Conservation (phyloP, 2,888 invertebrate species). For the Phlogophora meticulosa region DNA sequence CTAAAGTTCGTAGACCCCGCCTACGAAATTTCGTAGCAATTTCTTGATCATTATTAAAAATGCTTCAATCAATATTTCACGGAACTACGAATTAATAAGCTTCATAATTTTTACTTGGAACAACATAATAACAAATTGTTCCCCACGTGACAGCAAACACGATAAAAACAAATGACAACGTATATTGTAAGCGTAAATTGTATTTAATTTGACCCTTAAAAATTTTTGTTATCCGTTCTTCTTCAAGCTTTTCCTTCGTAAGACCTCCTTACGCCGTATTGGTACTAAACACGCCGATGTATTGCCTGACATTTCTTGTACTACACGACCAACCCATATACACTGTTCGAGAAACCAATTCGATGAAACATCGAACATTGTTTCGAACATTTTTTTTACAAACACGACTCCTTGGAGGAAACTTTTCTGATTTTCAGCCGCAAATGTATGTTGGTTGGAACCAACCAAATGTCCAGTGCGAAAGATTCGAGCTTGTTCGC, state of each 20-base stretch:
- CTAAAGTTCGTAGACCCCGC: too few relatives aligned
- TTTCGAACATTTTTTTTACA: neutral
- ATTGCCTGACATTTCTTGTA: constrained; percentile 30
- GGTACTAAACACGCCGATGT: constrained; percentile 29
- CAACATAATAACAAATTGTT: neutral
- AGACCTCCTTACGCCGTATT: constrained; percentile 15
- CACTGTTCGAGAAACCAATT: neutral
- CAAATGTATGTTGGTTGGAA: constrained; percentile 29
- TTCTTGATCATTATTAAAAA: too few relatives aligned
- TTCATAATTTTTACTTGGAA: too few relatives aligned
- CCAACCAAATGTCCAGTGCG: constrained; percentile 37
- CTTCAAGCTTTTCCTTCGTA: constrained; percentile 13
- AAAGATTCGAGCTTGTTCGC: constrained; percentile 48
- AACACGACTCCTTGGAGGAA: neutral
- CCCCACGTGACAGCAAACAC: neutral
- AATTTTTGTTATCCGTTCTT: constrained; percentile 3
- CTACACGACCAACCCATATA: neutral
- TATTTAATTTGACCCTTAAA: constrained; percentile 20
- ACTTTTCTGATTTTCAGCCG: constrained; percentile 13
- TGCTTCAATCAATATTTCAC: too few relatives aligned
- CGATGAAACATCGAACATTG: neutral
- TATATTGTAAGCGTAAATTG: constrained; percentile 6
- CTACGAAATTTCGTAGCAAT: too few relatives aligned
- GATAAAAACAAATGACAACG: neutral
- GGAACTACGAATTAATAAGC: too few relatives aligned